A percentile compares a stretch with the other conserved stretches of the same genome.
phyloP scores from a whole-genome alignment of 2,888 invertebrate genomes.

The Luffia ferchaultella region DNA sequence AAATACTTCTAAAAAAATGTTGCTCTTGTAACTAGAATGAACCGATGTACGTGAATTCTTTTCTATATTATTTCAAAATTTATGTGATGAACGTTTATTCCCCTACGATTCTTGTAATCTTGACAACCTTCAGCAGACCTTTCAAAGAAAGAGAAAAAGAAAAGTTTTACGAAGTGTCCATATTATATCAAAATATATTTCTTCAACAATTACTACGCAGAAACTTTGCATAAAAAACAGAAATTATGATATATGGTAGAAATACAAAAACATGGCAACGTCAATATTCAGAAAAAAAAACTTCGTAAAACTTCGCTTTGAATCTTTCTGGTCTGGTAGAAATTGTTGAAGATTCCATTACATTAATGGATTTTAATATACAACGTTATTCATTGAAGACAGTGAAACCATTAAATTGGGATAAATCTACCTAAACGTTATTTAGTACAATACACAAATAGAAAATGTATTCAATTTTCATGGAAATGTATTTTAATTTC shows the following conservation, averaged over 20 bases:
- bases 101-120: no score
- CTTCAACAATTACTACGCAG: slow-evolving; percentile 20
- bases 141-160: slow-evolving; percentile 14
- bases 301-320: slow-evolving; percentile 35
- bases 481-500: no score
- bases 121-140: not conserved
- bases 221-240: slow-evolving; percentile 11
- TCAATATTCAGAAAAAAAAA: slow-evolving; percentile 2
- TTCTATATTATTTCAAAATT: not conserved
- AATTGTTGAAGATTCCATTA: slow-evolving; percentile 20
- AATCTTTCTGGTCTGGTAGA: slow-evolving; percentile 17
- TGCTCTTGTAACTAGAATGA: not conserved
- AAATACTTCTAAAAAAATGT: not conserved
- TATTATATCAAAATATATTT: slow-evolving; percentile 6
- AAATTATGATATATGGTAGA: not conserved
- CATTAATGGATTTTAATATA: not conserved
- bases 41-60: no score
- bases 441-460: no score
- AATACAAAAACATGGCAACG: slow-evolving; percentile 1
- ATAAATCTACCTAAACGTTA: no score
- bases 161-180: slow-evolving; percentile 35
- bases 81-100: no score
- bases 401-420: no score
- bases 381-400: no score
- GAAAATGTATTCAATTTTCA: no score